Percentiles rank a stretch among this genome's conserved stretches.
Evolutionary conservation across 2,888 invertebrate genomes (phyloP).

Genomic region (Drosophila emarginata): DNA sequence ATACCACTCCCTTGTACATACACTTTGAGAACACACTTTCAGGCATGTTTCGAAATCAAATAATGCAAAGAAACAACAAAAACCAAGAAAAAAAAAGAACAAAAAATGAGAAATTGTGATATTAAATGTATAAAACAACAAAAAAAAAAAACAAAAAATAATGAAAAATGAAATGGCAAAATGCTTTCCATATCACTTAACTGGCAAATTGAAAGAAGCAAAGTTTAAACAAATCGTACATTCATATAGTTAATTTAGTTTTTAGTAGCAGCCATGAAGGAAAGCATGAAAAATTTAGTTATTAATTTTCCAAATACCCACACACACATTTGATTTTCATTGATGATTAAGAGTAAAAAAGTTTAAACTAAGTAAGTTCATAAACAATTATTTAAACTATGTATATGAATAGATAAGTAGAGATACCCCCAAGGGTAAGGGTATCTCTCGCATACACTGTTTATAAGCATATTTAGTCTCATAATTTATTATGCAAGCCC

Average conservation of each 20-base stretch:
- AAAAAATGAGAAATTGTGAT: conserved; percentile 72
- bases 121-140: conserved; percentile 65
- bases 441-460: conserved; percentile 60
- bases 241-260: conserved; percentile 75
- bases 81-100: conserved; percentile 33
- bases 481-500: conserved; percentile 68
- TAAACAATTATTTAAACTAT: conserved; percentile 16
- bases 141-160: conserved; percentile 17
- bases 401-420: not conserved
- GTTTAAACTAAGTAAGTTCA: conserved; percentile 43
- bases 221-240: conserved; percentile 52
- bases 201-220: conserved; percentile 58
- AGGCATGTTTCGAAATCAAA: conserved; percentile 41
- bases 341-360: conserved; percentile 1
- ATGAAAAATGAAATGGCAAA: conserved; percentile 51
- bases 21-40: conserved; percentile 32
- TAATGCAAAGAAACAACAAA: conserved; percentile 35
- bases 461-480: conserved; percentile 73
- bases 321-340: conserved; percentile 8
- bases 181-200: conserved; percentile 73
- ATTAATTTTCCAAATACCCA: conserved; percentile 12
- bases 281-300: conserved; percentile 35
- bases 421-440: not conserved
- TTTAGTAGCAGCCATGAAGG: conserved; percentile 41
- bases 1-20: conserved; percentile 52